Evolutionary conservation across 2,888 invertebrate genomes (phyloP).

Genomic region (Tenthredo amoena): DNA sequence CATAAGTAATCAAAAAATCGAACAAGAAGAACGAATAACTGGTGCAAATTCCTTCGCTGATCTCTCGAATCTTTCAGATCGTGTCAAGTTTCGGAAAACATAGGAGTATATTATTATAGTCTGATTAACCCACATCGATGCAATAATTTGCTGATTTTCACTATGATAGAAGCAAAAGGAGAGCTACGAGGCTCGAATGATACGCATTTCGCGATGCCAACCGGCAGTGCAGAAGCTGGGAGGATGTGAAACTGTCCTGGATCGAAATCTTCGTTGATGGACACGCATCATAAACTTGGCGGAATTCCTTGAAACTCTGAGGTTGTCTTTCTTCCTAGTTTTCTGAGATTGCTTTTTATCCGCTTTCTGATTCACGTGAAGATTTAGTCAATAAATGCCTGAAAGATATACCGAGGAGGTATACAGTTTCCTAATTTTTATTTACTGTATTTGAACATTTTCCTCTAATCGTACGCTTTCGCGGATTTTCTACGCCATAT

Average conservation of each 20-base stretch:
- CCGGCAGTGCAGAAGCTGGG: neutral
- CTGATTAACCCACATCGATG: neutral
- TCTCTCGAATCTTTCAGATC: neutral
- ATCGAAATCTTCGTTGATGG: slow-evolving; percentile 26
- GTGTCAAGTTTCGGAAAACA: neutral
- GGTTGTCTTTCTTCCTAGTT: slow-evolving; percentile 3
- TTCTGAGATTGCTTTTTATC: neutral
- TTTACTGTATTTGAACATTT: neutral
- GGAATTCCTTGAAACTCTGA: slow-evolving; percentile 8
- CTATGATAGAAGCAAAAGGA: neutral
- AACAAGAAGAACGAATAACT: neutral
- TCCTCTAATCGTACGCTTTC: neutral
- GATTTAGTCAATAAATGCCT: neutral
- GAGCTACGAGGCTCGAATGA: neutral
- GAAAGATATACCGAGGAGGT: neutral
- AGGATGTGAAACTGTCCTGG: slow-evolving; percentile 44
- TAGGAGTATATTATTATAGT: neutral
- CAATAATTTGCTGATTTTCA: slow-evolving; percentile 11
- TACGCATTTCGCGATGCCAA: neutral
- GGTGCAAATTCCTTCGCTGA: neutral
- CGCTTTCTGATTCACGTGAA: slow-evolving; percentile 17
- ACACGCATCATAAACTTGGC: neutral
- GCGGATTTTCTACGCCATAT: neutral
- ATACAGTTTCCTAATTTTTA: neutral
- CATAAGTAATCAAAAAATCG: neutral